Evolutionary conservation across 2,888 invertebrate species (phyloP), one percentile per base, ranked within the genome.

Genomic region (Cerceris ruficornis): DNA sequence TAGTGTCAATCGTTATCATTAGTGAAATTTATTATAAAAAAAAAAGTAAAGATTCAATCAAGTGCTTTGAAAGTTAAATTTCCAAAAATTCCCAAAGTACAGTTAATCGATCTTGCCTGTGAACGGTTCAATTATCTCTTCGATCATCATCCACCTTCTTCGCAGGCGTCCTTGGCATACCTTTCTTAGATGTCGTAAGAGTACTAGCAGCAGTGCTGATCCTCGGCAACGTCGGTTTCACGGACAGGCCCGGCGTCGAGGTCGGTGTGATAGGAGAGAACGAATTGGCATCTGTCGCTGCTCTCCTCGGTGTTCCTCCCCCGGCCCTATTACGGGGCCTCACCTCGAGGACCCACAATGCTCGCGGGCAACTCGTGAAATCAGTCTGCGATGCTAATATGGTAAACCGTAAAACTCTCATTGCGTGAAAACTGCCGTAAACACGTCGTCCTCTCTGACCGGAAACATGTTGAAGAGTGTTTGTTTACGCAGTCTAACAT

Each of bases 111-210:
- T n/a, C n/a, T 28, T 28, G 28, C 2, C 28, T 28, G 28, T 28
- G 28, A 28, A 28, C 28, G 4, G 28, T 28, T 28, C 28, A 28
- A 28, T 2, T 28, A 28, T 28, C 28, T 28, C 28, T 28, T 28
- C 28, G 4, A 28, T 28, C 28, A 28, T 28, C 2, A 28, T 14
- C 8, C 9, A 61, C 7, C 17, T 62, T 41, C 28, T 66, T 15
- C 14, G 11, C 82, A 94, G 94, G 97, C 69, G 96, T 97, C 65
- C 94, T 98, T 68, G 98, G 98, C 50, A 98, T 98, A 86, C 98
- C 98, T 0, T 98, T 98, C 92, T 93, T 98, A 92, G 98, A 98
- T 93, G 98, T 98, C 60, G 97, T 98, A 69, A 94, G 98, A 85
- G 98, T 98, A 17, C 93, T 98, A 85, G 97, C 98, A 13, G 98